Base-by-base conservation (phyloP, 2,888 invertebrate species). In the Tachina grossa region DNA sequence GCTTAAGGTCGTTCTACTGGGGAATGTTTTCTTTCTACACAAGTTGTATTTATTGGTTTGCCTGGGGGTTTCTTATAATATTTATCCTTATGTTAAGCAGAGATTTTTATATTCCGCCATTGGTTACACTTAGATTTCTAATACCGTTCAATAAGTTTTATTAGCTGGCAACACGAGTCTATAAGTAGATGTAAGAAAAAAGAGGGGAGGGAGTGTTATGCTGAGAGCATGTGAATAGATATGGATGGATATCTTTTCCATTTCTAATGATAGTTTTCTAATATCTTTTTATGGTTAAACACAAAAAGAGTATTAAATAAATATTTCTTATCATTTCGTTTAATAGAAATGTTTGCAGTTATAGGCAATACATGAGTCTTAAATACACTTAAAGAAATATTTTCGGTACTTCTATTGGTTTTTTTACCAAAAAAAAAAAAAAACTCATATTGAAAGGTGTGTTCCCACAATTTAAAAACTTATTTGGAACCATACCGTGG, bases 231-330 rank as follows among this genome's bases (percentile, higher is more conserved):
- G 9, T 45, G 41, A 45, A 16, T n/a, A 45, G 57, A 31, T 65
- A 14, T 13, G 72, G 10, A 49, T 68, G 47, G 8, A 14, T 75
- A 55, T 63, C 41, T 57, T 47, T 61, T 53, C 49, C 79, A 71
- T 75, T 76, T 72, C 79, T 76, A 80, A 85, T 83, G 83, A 85
- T 85, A 85, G 85, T 85, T 83, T 85, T 85, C 85, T 83, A 85
- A 85, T 83, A 83, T 79, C 66, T 83, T 85, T 71, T 85, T 72
- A 76, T 76, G 74, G 63, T 82, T 75, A 49, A n/a, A 66, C 71
- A 53, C 71, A 85, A 49, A 72, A 43, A 31, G 43, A 51, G 51
- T 72, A 72, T 77, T 83, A 59, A 77, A 83, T 77, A 49, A 63
- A 57, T 39, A 71, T 69, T 76, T 79, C 82, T 85, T 85, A 85